Evolutionary conservation across 2,797 vertebrate genomes (phyloP), one percentile per base, ranked within the genome.

Genomic region (Amniataba percoides): DNA sequence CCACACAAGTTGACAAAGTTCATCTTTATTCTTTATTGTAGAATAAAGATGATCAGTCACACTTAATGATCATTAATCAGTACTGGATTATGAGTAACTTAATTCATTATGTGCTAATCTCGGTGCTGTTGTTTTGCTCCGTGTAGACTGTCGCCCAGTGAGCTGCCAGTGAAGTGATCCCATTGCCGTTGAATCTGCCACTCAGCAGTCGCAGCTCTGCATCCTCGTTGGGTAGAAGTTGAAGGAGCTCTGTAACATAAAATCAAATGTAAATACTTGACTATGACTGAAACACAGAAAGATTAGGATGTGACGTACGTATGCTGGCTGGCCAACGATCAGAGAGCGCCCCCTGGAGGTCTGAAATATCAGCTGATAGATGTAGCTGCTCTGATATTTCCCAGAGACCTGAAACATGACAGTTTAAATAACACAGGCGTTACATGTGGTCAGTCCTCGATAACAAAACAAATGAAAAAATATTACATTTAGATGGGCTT

Each of bases 401-500:
- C 89, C 89, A 70, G 84, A 92, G 39, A 92, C 0, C 90, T 88
- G 62, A 63, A 74, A 76, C 9, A 49, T 43, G n/a, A 34, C 31
- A 63, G n/a, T 16, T 12, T 49, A 9, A 56, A 16, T 10, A 25
- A 36, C 10, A 36, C 8, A 16, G 12, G 9, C 48, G 27, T 14
- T 61, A 43, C 8, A 16, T 15, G 9, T 46, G 39, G 18, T 61
- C 43, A 18, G 11, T 25, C n/a, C 53, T 60, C 0, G 5, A 5
- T 51, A 21, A 49, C 12, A 14, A 19, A 62, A 43, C 4, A 21
- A 25, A 18, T 52, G 0, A 27, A 27, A 27, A 2, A 36, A 45
- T 55, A 53, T 9, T 12, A 46, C 18, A 58, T 16, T 31, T n/a
- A 55, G 5, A 31, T 60, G 58, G 39, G n/a, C 31, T 19, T 5